These are phyloP conservation scores for Schizopygopsis pylzovi DNA, from an alignment of 2,797 vertebrate species.

Conservation along the genomic window DNA sequence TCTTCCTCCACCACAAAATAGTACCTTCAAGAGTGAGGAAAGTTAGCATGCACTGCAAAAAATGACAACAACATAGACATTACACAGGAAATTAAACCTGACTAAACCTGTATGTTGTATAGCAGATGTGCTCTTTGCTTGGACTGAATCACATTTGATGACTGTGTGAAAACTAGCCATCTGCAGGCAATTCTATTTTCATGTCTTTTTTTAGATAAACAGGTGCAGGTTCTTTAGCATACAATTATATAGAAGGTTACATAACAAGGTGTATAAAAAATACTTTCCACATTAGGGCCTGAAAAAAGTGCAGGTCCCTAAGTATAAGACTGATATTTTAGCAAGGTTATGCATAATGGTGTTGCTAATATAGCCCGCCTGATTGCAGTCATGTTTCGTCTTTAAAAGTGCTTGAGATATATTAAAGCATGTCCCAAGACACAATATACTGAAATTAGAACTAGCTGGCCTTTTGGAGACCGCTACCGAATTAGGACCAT, in stretches of 20 bases:
- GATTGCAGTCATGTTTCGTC: constrained; percentile 15
- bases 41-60: background rate
- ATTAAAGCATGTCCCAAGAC: constrained; percentile 39
- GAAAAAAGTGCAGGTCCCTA: background rate
- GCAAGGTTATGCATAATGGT: constrained; percentile 2
- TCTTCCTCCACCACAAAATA: constrained; percentile 99
- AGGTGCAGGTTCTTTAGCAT: background rate
- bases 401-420: constrained; percentile 37
- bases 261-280: background rate
- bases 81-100: constrained; percentile 12
- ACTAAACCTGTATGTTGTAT: background rate
- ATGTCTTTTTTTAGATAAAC: constrained; percentile 7
- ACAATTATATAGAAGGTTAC: background rate
- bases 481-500: constrained; percentile 5
- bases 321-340: constrained; percentile 1
- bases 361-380: constrained; percentile 26
- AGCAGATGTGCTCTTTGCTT: constrained; percentile 41
- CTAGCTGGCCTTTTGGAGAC: constrained; percentile 21
- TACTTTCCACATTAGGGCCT: background rate
- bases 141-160: constrained; percentile 12
- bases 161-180: constrained; percentile 30
- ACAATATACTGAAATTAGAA: constrained; percentile 40
- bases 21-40: constrained; percentile 81
- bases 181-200: constrained; percentile 12
- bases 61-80: background rate